Evolutionary conservation across 2,888 invertebrate species (phyloP), one percentile per base, ranked within the genome.

Genomic region (Linnaemya tessellans): DNA sequence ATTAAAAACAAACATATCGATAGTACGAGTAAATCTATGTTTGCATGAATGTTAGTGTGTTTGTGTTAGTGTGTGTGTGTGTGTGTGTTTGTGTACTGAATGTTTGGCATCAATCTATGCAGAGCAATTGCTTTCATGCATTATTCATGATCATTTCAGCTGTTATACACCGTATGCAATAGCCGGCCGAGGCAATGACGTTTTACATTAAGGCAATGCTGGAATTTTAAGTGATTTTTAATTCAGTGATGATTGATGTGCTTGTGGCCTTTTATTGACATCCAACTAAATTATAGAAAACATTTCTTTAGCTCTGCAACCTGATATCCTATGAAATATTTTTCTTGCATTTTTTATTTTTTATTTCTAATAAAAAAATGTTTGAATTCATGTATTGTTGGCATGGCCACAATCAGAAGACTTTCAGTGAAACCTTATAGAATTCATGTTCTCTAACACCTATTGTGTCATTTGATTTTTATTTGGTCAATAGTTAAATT

Each of bases 241-340:
- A 85, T 85, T 85, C 85, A 85, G 85, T 85, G 85, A 85, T 85
- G 85, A 85, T 85, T 85, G 85, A 85, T 85, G 85, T 85, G 85
- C 82, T 82, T 85, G 75, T 80, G 82, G 85, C 85, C 82, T 85
- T 82, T 85, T 85, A 85, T 82, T 85, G 85, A 85, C 85, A 85
- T 82, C 77, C 85, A 85, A 85, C 85, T 85, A 85, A 85, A 82
- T 82, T 82, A 85, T 75, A 85, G 75, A 85, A 82, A 85, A 82
- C 67, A 56, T 82, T 83, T 86, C 73, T 71, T 82, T 70, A 74
- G 62, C 58, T 56, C 49, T 11, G 38, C 80, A 85, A 79, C 85
- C 65, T 43, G 81, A 64, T 20, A 62, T 20, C 10, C 18, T 10
- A 10, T 30, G 11, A 20, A 20, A 20, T 15, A 77, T 49, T 25